These are phyloP conservation scores for Lasioglossum oenotherae DNA, from an alignment of 2,888 invertebrate species.

Conservation along the genomic window DNA sequence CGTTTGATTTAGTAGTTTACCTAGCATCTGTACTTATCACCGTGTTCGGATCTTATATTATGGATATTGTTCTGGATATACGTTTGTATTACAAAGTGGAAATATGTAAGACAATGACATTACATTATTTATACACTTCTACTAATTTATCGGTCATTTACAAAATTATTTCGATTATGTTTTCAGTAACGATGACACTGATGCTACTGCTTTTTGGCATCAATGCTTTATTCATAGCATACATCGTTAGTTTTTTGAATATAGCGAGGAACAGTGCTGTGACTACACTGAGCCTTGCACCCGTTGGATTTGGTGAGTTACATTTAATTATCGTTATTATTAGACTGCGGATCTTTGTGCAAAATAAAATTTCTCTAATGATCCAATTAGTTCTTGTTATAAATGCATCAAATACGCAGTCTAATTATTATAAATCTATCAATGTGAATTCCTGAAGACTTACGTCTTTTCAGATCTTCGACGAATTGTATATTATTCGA, in stretches of 20 bases:
- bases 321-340: not conserved
- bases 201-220: constrained; percentile 90
- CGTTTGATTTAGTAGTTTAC: constrained; percentile 86
- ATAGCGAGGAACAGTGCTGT: constrained; percentile 75
- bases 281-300: constrained; percentile 73
- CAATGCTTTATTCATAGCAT: constrained; percentile 84
- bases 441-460: not conserved
- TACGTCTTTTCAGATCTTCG: not conserved
- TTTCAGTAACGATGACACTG: constrained; percentile 86
- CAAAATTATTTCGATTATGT: not conserved
- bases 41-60: constrained; percentile 69
- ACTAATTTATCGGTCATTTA: not conserved
- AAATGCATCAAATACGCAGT: not conserved
- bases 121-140: not conserved
- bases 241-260: constrained; percentile 78
- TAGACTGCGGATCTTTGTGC: not conserved
- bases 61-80: constrained; percentile 74
- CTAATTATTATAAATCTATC: not conserved
- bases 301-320: constrained; percentile 76
- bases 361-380: not conserved
- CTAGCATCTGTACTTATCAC: constrained; percentile 74
- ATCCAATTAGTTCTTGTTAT: not conserved
- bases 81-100: constrained; percentile 80
- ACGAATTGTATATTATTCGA: not conserved
- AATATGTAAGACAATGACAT: constrained; percentile 80